Base-by-base conservation (phyloP, 2,888 invertebrate species). In the Hypolimnas misippus region DNA sequence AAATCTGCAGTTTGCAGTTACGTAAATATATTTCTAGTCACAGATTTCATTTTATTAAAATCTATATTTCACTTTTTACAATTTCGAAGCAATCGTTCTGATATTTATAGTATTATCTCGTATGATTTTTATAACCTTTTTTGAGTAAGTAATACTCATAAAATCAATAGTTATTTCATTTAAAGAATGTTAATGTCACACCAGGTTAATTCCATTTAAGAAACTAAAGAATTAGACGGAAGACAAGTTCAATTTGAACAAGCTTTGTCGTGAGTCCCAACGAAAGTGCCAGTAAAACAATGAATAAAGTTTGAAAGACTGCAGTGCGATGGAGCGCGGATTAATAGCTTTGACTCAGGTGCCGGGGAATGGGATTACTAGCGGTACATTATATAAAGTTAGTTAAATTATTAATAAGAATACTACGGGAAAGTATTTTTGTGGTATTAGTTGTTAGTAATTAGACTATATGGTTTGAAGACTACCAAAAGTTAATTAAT, bases 251-350 rank as follows among this genome's bases (percentile, higher is more conserved):
- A 83, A 86, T 85, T 82, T 82, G 72, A 74, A 77, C 76, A 78
- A 81, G 82, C 78, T 77, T 73, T 65, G 64, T 63, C 56, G 57
- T 59, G 61, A 68, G 65, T 65, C 33, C 69, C 75, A 57, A 54
- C 46, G 63, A 63, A 50, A 77, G 75, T 83, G 84, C 78, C 76
- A 79, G 80, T 82, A 80, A 83, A 84, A 86, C 86, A 87, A 87
- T 89, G 84, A 85, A 83, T 81, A 83, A 86, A 88, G 83, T 88
- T 88, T 83, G 80, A 84, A 82, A 81, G 81, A 78, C 77, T 76
- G 76, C 74, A 76, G 78, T 76, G 70, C 69, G 67, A 76, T 74
- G 75, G 78, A 75, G 76, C 71, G 70, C 71, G 80, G 81, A 82
- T 82, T 82, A 82, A 82, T 78, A 71, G 71, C 75, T 49, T 49